Percentiles rank a stretch among this genome's conserved stretches.
Conservation (phyloP, 2,888 invertebrate species). For the Biston betularia region DNA sequence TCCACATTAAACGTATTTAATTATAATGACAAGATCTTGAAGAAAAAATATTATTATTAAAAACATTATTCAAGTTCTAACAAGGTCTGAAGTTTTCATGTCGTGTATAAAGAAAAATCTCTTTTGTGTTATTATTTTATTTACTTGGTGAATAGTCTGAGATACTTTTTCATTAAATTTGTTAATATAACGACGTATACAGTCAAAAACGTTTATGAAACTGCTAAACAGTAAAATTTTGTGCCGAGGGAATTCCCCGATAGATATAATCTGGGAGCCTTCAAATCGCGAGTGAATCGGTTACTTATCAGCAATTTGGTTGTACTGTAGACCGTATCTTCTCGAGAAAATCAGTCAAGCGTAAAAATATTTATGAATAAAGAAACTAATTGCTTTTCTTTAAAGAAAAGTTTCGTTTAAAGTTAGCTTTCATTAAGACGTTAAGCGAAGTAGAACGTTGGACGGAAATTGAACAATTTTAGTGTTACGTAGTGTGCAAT, state of each 20-base stretch:
- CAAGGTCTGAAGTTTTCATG: slow-evolving; percentile 27
- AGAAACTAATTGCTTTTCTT: slow-evolving; percentile 70
- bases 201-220: slow-evolving; percentile 33
- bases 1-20: slow-evolving; percentile 2
- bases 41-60: background rate
- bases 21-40: slow-evolving; percentile 12
- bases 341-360: no score
- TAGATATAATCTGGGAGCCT: no score
- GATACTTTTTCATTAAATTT: slow-evolving; percentile 35
- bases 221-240: no score
- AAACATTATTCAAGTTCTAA: slow-evolving; percentile 21
- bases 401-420: slow-evolving; percentile 63
- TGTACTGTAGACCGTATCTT: no score
- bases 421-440: slow-evolving; percentile 78
- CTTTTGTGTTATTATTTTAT: slow-evolving; percentile 37
- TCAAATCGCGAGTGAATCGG: no score
- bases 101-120: slow-evolving; percentile 35
- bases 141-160: slow-evolving; percentile 38
- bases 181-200: slow-evolving; percentile 50
- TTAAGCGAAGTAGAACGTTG: slow-evolving; percentile 70
- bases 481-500: slow-evolving; percentile 53
- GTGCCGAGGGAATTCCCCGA: no score
- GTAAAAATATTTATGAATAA: no score
- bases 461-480: slow-evolving; percentile 79
- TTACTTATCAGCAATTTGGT: no score